Conservation (phyloP, 1,140 invertebrate species). For the Cardiocondyla obscurior region DNA sequence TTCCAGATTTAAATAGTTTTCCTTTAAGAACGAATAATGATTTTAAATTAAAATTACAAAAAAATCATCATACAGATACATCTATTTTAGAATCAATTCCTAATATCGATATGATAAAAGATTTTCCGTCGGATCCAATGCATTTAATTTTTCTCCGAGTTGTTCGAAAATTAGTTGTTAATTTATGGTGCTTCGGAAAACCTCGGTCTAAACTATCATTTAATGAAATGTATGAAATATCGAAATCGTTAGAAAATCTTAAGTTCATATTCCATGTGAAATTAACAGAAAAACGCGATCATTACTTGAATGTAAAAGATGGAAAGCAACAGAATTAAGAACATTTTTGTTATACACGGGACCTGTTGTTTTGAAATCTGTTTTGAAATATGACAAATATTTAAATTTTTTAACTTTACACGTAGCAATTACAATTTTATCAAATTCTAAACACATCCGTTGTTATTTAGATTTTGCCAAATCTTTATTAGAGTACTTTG, state of each 20-base stretch:
- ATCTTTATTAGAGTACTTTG: constrained; percentile 4
- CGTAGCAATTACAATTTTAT: not conserved
- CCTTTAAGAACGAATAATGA: not conserved
- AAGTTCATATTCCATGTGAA: not conserved
- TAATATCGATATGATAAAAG: not conserved
- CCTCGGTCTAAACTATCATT: not conserved
- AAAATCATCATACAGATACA: not conserved
- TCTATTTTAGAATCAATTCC: constrained; percentile 10
- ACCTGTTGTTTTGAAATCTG: not conserved
- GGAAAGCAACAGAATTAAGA: constrained; percentile 10
- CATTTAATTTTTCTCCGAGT: not conserved
- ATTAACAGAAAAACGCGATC: constrained; percentile 29
- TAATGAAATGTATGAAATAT: not conserved
- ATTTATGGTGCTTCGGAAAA: not conserved
- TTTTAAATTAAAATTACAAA: constrained; percentile 10
- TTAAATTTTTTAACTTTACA: constrained; percentile 21
- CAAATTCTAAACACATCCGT: not conserved
- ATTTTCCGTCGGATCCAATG: constrained; percentile 18
- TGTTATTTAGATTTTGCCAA: constrained; percentile 22
- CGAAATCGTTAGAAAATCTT: not conserved
- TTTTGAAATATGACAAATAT: not conserved
- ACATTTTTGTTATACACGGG: constrained; percentile 11
- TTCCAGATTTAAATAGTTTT: not conserved
- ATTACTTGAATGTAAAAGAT: constrained; percentile 15
- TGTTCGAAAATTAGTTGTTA: not conserved